Percentiles rank a stretch among this genome's conserved stretches.
Evolutionary conservation across 1,140 invertebrate species (phyloP).

Genomic region (Bombus pascuorum): DNA sequence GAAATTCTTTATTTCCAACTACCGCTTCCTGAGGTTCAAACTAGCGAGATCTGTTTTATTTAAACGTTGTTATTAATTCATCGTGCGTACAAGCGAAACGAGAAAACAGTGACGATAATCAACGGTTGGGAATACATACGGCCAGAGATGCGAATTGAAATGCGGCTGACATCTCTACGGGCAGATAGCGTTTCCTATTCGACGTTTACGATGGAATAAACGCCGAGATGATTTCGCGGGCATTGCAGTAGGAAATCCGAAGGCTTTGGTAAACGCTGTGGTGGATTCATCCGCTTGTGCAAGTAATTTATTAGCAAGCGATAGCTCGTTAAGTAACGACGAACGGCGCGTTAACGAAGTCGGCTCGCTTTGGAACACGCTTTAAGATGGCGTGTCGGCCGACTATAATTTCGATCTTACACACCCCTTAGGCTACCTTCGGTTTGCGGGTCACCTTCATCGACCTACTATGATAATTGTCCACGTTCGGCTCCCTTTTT

Average conservation of each 20-base stretch:
- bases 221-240: background rate
- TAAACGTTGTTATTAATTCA: background rate
- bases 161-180: background rate
- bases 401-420: conserved; percentile 63
- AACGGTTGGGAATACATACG: background rate
- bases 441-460: conserved; percentile 63
- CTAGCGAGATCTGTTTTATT: too few relatives aligned
- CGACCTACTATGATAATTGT: conserved; percentile 69
- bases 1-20: too few relatives aligned
- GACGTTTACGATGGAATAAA: background rate
- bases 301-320: conserved; percentile 66
- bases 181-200: background rate
- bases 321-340: conserved; percentile 62
- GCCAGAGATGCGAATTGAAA: background rate
- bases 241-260: background rate
- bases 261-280: conserved; percentile 44
- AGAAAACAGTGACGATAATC: background rate
- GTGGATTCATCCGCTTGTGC: conserved; percentile 48
- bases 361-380: conserved; percentile 40
- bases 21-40: background rate
- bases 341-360: conserved; percentile 59
- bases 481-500: conserved; percentile 29
- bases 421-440: conserved; percentile 1
- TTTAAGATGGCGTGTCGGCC: conserved; percentile 65
- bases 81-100: background rate